Evolutionary conservation across 2,797 vertebrate genomes (phyloP).

Genomic region (Lutjanus argentimaculatus): DNA sequence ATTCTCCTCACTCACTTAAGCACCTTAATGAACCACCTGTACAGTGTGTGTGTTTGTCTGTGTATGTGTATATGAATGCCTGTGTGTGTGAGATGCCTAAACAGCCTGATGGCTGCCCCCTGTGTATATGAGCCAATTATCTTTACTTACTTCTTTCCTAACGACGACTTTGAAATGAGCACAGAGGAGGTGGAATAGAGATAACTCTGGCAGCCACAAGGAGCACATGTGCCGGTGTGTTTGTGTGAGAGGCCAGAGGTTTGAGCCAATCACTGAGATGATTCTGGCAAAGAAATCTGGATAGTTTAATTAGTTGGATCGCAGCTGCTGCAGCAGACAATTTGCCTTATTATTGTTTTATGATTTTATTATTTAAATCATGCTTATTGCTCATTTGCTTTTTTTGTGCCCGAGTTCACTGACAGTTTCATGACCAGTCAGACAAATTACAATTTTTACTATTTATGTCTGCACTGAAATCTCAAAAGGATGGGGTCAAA

Average conservation of each 20-base stretch:
- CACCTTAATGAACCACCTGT: constrained; percentile 78
- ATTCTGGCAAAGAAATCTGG: constrained; percentile 29
- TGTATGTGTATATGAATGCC: constrained; percentile 34
- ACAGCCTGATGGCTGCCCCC: constrained; percentile 37
- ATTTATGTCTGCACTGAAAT: not conserved
- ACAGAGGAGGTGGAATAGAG: constrained; percentile 42
- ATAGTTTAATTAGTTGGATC: constrained; percentile 37
- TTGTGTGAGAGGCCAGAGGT: constrained; percentile 45
- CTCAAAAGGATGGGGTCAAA: not conserved
- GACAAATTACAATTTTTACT: not conserved
- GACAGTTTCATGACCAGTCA: not conserved
- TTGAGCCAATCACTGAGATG: constrained; percentile 35
- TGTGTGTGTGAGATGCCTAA: constrained; percentile 26
- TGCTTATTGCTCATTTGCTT: not conserved
- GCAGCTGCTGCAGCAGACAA: not conserved
- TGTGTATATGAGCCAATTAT: constrained; percentile 71
- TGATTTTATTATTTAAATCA: constrained; percentile 10
- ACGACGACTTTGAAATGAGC: constrained; percentile 51
- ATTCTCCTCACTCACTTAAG: constrained; percentile 66
- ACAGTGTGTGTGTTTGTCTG: constrained; percentile 20
- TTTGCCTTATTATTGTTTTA: constrained; percentile 12
- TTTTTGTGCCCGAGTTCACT: not conserved
- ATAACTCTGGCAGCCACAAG: constrained; percentile 39
- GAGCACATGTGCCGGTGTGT: constrained; percentile 30
- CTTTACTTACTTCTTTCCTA: constrained; percentile 68